These are phyloP conservation scores for Notoglanidium macrostoma DNA, from an alignment of 2,797 vertebrate species.

Conservation along the genomic window DNA sequence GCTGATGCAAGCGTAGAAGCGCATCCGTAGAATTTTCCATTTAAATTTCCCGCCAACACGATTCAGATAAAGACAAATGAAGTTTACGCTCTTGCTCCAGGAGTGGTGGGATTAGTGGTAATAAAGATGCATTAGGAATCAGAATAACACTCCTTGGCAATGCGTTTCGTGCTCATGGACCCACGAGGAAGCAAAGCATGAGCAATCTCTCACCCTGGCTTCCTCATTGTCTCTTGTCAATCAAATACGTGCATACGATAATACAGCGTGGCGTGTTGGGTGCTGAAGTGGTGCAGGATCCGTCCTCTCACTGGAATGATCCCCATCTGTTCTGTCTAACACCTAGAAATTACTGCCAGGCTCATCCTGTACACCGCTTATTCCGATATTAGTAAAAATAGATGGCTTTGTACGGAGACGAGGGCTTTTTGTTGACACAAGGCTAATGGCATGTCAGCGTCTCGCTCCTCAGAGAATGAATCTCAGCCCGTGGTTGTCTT, in stretches of 20 bases:
- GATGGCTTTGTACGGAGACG: conserved; percentile 22
- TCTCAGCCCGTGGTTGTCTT: neutral
- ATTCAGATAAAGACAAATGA: conserved; percentile 78
- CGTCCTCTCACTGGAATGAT: conserved; percentile 25
- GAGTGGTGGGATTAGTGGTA: conserved; percentile 70
- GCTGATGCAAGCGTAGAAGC: conserved; percentile 40
- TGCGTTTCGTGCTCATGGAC: conserved; percentile 62
- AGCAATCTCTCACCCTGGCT: conserved; percentile 52
- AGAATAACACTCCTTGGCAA: conserved; percentile 72
- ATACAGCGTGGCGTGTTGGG: conserved; percentile 37
- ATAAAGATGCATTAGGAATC: conserved; percentile 76
- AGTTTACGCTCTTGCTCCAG: conserved; percentile 69
- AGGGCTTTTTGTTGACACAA: conserved; percentile 20
- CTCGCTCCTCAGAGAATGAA: conserved; percentile 14
- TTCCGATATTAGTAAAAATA: conserved; percentile 44
- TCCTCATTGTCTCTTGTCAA: conserved; percentile 62
- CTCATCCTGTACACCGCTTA: conserved; percentile 15
- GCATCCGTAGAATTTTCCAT: conserved; percentile 53
- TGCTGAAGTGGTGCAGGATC: conserved; percentile 23
- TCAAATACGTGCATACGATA: conserved; percentile 50
- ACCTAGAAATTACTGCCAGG: conserved; percentile 51
- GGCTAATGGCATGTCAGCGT: conserved; percentile 23
- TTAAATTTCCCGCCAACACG: conserved; percentile 69
- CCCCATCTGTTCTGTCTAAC: conserved; percentile 55
- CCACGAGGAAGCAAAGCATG: conserved; percentile 60